Percentiles rank a stretch among this genome's conserved stretches.
These are phyloP conservation scores for Orchesellides sinensis DNA, from an alignment of 2,888 invertebrate genomes.

Conservation along the genomic window DNA sequence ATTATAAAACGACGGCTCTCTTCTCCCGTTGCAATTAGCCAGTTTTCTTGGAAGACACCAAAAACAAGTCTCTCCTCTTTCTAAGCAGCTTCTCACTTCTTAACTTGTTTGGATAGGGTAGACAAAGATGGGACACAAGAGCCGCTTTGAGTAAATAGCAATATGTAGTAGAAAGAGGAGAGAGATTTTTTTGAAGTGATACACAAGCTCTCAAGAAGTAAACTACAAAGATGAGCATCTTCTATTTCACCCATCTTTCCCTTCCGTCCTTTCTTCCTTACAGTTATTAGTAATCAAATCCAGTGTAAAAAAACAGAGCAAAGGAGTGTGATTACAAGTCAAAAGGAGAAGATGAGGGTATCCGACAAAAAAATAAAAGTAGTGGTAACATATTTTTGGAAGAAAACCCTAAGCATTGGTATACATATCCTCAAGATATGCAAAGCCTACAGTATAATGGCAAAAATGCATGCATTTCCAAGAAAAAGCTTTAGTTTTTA, in stretches of 20 bases:
- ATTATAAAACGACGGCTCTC: too few relatives aligned
- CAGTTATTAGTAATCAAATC: conserved; percentile 17
- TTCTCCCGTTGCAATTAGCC: conserved; percentile 53
- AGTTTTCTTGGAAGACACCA: conserved; percentile 39
- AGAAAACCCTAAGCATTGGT: too few relatives aligned
- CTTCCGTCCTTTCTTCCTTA: background rate
- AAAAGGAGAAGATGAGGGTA: background rate
- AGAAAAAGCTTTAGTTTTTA: too few relatives aligned
- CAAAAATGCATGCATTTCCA: too few relatives aligned
- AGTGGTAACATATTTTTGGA: too few relatives aligned
- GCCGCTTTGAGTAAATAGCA: conserved; percentile 3
- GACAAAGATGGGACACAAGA: background rate
- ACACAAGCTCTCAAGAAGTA: background rate
- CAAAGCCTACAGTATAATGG: too few relatives aligned
- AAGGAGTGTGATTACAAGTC: background rate
- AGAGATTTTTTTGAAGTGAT: background rate
- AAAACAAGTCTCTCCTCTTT: background rate
- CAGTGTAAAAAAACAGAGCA: background rate
- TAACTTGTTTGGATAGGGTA: background rate
- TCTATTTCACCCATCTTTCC: conserved; percentile 14
- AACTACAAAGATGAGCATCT: conserved; percentile 7
- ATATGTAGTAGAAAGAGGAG: background rate
- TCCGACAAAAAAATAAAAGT: background rate
- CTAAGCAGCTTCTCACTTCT: conserved; percentile 1
- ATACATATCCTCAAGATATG: too few relatives aligned